Conservation (phyloP, 2,888 invertebrate genomes). For the Chromoteleia sp. region DNA sequence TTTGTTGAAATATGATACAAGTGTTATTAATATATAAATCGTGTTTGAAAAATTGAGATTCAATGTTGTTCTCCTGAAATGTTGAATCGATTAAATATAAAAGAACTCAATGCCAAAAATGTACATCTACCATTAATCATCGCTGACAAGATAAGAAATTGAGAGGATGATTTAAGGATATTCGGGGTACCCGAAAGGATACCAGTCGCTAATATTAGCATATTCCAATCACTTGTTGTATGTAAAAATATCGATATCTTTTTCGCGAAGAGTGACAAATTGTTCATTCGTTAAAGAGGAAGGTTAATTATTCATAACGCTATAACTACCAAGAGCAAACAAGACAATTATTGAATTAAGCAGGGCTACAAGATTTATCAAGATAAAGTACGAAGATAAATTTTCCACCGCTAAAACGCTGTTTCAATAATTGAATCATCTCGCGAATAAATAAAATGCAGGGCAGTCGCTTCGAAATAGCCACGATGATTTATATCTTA, state of each 20-base stretch:
- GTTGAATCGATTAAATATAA: background rate
- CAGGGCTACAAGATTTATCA: no score
- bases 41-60: no score
- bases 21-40: no score
- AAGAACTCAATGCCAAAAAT: background rate
- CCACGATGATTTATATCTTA: background rate
- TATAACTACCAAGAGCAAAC: no score
- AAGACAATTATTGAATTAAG: no score
- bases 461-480: background rate
- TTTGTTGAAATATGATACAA: no score
- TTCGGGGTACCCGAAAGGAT: background rate
- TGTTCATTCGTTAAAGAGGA: no score
- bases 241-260: background rate
- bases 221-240: background rate
- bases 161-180: background rate
- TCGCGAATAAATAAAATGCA: background rate
- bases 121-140: conserved; percentile 2
- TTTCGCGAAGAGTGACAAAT: no score
- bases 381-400: background rate
- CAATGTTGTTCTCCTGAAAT: background rate
- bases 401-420: background rate
- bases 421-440: background rate
- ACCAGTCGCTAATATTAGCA: conserved; percentile 4
- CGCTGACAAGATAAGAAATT: conserved; percentile 11
- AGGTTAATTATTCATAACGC: no score